Evolutionary conservation across 2,797 vertebrate genomes (phyloP).

Genomic region (Carapus acus): DNA sequence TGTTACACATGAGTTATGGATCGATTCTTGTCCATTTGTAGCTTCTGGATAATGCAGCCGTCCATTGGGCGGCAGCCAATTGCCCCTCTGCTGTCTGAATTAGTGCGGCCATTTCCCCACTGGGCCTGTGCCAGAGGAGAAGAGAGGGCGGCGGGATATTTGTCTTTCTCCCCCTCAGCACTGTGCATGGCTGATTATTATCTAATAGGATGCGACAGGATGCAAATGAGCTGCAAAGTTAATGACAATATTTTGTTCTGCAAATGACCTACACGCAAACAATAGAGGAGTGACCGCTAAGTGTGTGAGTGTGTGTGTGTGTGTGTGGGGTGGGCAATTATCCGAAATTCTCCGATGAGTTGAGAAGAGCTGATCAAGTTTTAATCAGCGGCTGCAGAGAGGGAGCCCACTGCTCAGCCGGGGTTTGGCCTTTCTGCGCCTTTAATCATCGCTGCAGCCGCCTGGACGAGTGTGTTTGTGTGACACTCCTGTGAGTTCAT

Average conservation of each 20-base stretch:
- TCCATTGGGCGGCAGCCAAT: no score
- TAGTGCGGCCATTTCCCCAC: no score
- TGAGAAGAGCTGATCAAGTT: constrained; percentile 14
- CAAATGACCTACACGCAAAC: neutral
- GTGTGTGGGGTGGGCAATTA: constrained; percentile 13
- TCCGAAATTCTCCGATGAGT: neutral
- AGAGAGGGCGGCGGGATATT: no score
- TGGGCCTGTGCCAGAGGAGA: no score
- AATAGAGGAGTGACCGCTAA: neutral
- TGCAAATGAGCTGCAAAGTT: constrained; percentile 13
- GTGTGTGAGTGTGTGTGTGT: no score
- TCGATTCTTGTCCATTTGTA: no score
- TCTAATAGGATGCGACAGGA: constrained; percentile 19
- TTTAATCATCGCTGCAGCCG: constrained; percentile 10
- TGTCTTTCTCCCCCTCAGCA: no score
- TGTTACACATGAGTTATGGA: no score
- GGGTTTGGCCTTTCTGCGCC: constrained; percentile 1
- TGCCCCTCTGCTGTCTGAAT: no score
- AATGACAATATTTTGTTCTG: constrained; percentile 16
- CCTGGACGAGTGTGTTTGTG: neutral
- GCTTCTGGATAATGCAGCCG: no score
- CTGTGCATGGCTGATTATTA: constrained; percentile 23
- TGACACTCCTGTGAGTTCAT: neutral
- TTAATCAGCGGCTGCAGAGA: constrained; percentile 8
- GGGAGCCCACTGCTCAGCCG: neutral